These are phyloP conservation scores for Piaya cayana DNA, from an alignment of 2,113 vertebrate species.

Conservation along the genomic window DNA sequence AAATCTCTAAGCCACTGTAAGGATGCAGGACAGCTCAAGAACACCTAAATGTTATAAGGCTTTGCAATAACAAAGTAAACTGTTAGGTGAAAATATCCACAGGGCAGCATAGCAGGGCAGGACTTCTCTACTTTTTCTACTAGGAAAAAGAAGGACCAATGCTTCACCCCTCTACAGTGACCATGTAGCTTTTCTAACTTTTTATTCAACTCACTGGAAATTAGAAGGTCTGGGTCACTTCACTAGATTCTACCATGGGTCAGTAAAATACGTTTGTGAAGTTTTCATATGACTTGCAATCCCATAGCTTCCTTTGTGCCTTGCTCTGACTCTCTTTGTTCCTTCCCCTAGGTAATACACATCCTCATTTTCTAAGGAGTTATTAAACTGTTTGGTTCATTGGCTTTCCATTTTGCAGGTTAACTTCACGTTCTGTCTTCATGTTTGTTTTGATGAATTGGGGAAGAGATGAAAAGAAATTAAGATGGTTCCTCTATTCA, in stretches of 20 bases:
- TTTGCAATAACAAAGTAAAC: neutral
- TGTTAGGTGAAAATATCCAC: neutral
- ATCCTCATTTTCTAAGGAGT: neutral
- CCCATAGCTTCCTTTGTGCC: neutral
- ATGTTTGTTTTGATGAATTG: neutral
- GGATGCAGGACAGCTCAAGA: neutral
- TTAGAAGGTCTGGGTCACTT: fast-evolving
- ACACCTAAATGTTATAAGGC: neutral
- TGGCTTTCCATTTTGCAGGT: neutral
- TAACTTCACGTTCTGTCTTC: neutral
- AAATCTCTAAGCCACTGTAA: neutral
- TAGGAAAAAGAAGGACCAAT: neutral
- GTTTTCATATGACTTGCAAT: neutral
- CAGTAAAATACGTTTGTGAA: neutral
- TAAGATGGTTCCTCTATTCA: neutral
- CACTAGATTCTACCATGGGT: neutral
- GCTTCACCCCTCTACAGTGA: neutral
- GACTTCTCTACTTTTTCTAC: neutral
- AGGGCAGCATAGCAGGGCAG: neutral
- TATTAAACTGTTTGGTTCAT: neutral
- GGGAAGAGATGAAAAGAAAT: neutral
- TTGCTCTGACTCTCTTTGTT: neutral
- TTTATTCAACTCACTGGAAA: neutral
- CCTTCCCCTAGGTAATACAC: neutral
- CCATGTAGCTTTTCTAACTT: neutral